These are phyloP conservation scores for Drosophila subquinaria DNA, from an alignment of 2,888 invertebrate genomes.

Conservation along the genomic window DNA sequence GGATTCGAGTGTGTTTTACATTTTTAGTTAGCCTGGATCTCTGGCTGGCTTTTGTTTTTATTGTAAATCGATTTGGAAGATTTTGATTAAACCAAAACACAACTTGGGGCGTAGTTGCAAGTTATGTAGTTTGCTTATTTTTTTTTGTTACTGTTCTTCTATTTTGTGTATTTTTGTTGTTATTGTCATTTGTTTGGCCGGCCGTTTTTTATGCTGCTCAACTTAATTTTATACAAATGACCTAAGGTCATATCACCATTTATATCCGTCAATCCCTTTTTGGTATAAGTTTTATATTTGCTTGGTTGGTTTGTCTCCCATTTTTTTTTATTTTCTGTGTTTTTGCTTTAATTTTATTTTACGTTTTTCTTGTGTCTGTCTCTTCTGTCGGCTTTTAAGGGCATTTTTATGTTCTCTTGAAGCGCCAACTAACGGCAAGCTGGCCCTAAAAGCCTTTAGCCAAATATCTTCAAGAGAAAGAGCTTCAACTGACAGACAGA, in stretches of 20 bases:
- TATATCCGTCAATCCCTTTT: constrained; percentile 82
- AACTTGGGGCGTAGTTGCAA: constrained; percentile 58
- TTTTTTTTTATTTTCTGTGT: constrained; percentile 15
- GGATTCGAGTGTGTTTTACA: constrained; percentile 49
- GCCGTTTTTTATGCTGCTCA: constrained; percentile 77
- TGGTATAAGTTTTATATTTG: constrained; percentile 80
- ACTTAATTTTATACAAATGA: constrained; percentile 82
- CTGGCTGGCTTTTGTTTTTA: constrained; percentile 47
- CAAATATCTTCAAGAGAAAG: constrained; percentile 77
- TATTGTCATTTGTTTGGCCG: constrained; percentile 67
- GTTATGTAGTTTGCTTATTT: constrained; percentile 50
- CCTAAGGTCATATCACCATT: constrained; percentile 81
- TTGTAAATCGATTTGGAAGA: constrained; percentile 80
- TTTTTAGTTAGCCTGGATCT: constrained; percentile 53
- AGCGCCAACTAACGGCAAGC: constrained; percentile 78
- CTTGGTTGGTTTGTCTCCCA: constrained; percentile 64
- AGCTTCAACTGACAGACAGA: constrained; percentile 40
- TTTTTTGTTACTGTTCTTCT: constrained; percentile 1
- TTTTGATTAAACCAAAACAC: constrained; percentile 72
- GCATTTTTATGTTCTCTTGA: constrained; percentile 78
- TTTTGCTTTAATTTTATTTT: constrained; percentile 5
- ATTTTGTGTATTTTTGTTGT: constrained; percentile 30
- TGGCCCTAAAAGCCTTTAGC: constrained; percentile 80
- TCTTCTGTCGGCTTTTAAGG: constrained; percentile 71
- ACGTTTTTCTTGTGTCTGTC: constrained; percentile 39